phyloP scores from a whole-genome alignment of 92 coral and sea anemone species.

The Meandrina meandrites region DNA sequence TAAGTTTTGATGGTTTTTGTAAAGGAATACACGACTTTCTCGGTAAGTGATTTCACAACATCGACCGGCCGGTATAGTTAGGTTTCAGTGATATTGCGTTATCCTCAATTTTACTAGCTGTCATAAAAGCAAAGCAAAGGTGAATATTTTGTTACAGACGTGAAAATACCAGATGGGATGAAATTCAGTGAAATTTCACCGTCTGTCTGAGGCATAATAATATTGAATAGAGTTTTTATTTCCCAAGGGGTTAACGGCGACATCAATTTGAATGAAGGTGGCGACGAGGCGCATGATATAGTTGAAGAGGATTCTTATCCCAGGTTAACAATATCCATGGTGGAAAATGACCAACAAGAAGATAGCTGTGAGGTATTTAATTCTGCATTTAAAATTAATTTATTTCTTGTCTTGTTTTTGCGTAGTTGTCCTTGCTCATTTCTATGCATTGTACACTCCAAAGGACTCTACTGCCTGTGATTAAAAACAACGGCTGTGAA shows the following conservation, averaged over 20 bases:
- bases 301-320: conserved; percentile 11
- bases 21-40: conserved; percentile 89
- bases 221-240: background rate
- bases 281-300: conserved; percentile 27
- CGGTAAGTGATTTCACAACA: conserved; percentile 59
- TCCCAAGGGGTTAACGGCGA: conserved; percentile 56
- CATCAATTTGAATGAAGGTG: conserved; percentile 22
- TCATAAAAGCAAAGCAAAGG: background rate
- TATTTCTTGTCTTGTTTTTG: background rate
- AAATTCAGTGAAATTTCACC: background rate
- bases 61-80: background rate
- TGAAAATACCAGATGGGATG: background rate
- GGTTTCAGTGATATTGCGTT: conserved; percentile 24
- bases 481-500: background rate
- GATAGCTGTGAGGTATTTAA: conserved; percentile 82
- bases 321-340: conserved; percentile 25
- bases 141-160: background rate
- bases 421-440: conserved; percentile 1
- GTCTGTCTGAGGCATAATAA: background rate
- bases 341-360: conserved; percentile 65
- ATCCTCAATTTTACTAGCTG: background rate
- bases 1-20: conserved; percentile 91
- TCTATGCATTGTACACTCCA: background rate
- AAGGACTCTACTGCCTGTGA: background rate
- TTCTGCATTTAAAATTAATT: background rate